Conservation (phyloP, 2,113 vertebrate genomes). For the Sula dactylatra region DNA sequence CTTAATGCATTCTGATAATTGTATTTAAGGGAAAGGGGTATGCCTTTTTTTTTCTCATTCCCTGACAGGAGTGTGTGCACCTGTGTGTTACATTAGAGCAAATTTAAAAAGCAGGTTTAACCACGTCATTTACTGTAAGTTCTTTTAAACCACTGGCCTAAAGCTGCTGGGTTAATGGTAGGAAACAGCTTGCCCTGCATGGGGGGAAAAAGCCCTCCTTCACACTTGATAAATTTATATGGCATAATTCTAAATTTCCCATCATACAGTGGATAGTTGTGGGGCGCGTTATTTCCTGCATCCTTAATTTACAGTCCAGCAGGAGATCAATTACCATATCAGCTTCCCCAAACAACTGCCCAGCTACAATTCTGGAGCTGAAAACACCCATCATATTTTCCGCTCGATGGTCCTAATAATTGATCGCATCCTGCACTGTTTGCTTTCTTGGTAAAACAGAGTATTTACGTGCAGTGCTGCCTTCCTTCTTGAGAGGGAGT, state of each 20-base stretch:
- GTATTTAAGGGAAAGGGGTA: not conserved
- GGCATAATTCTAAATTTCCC: not conserved
- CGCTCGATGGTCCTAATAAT: rapidly evolving
- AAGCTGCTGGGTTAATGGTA: not conserved
- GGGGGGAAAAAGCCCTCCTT: not conserved
- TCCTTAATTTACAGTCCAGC: not conserved
- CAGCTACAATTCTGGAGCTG: not conserved
- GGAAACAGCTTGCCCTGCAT: not conserved
- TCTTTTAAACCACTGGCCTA: not conserved
- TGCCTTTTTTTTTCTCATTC: not conserved
- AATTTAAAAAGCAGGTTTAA: not conserved
- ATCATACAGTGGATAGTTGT: too few relatives aligned
- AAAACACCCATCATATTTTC: not conserved
- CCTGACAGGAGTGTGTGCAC: too few relatives aligned
- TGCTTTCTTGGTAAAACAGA: not conserved
- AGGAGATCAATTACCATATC: not conserved
- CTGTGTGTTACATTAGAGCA: not conserved
- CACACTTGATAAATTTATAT: not conserved
- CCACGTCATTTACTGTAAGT: not conserved
- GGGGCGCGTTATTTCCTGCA: not conserved
- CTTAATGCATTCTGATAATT: too few relatives aligned
- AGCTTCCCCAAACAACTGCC: not conserved
- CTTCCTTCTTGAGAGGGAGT: not conserved
- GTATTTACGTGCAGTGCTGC: rapidly evolving
- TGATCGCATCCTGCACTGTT: not conserved